These are phyloP conservation scores for Cerceris ruficornis DNA, from an alignment of 2,888 invertebrate genomes.

Conservation along the genomic window DNA sequence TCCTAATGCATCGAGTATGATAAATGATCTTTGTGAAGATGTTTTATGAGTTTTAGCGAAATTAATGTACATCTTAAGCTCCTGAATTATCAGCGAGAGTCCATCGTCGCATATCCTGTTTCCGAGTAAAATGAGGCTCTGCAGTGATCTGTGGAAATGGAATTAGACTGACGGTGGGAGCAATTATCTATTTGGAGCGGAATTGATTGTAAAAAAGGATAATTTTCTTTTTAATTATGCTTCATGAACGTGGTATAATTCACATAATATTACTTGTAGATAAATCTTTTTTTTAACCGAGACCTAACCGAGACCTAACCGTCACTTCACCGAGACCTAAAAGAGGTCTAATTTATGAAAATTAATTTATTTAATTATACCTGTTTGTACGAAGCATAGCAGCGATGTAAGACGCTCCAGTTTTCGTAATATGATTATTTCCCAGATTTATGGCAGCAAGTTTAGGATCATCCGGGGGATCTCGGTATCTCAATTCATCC, in stretches of 20 bases:
- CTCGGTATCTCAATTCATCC: constrained; percentile 65
- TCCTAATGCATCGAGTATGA: constrained; percentile 65
- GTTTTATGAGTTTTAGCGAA: not conserved
- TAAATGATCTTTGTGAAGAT: constrained; percentile 2
- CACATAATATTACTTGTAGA: no score
- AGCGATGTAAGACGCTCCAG: constrained; percentile 72
- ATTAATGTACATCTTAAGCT: constrained; percentile 61
- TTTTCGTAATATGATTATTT: constrained; percentile 77
- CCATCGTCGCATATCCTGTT: constrained; percentile 68
- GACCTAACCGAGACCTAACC: no score
- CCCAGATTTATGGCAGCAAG: constrained; percentile 77
- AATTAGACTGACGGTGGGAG: not conserved
- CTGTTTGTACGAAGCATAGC: constrained; percentile 75
- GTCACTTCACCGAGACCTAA: no score
- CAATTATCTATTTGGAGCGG: no score
- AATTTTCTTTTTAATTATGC: no score
- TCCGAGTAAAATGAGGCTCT: constrained; percentile 63
- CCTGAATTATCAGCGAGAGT: constrained; percentile 58
- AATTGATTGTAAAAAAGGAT: no score
- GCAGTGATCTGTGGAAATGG: constrained; percentile 58
- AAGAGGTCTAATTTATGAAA: not conserved
- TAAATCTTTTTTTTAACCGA: no score
- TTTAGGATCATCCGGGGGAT: constrained; percentile 55
- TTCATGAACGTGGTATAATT: no score
- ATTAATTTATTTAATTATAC: constrained; percentile 23